These are phyloP conservation scores for Agonopterix arenella DNA, from an alignment of 2,888 invertebrate species.

Conservation along the genomic window DNA sequence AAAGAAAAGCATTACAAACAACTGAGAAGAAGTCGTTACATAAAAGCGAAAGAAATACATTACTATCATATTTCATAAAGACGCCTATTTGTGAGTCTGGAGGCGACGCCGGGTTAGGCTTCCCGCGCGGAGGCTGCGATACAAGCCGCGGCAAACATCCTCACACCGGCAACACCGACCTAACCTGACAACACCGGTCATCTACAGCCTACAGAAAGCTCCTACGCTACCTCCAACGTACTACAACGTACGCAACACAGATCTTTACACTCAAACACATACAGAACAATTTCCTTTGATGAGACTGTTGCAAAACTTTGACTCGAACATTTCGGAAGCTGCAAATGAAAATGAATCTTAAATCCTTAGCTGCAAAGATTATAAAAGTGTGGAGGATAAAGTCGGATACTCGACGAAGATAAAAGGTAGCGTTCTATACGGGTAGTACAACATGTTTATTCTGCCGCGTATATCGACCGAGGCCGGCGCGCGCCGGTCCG, in stretches of 20 bases:
- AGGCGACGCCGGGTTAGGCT: slow-evolving; percentile 18
- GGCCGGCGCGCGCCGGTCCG: slow-evolving; percentile 53
- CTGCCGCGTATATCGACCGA: slow-evolving; percentile 73
- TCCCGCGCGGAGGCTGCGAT: slow-evolving; percentile 4
- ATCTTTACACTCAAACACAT: no score
- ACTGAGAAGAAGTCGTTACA: slow-evolving; percentile 12
- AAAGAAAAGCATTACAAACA: slow-evolving; percentile 1
- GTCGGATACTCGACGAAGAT: background rate
- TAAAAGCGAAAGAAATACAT: slow-evolving; percentile 21
- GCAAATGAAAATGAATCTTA: no score
- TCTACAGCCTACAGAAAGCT: background rate
- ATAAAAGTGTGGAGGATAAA: background rate
- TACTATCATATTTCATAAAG: slow-evolving; percentile 26
- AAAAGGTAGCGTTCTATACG: slow-evolving; percentile 3
- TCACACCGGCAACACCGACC: slow-evolving; percentile 40
- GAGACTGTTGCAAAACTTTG: no score
- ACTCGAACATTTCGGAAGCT: no score
- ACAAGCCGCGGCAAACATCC: slow-evolving; percentile 31
- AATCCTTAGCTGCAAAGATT: no score
- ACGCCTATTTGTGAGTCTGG: slow-evolving; percentile 23
- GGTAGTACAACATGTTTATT: slow-evolving; percentile 71
- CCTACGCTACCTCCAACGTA: no score
- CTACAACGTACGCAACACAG: no score
- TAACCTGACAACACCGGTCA: slow-evolving; percentile 48
- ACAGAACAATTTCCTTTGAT: no score